These are phyloP conservation scores for Apotomis capreana DNA, from an alignment of 2,888 invertebrate genomes.

Conservation along the genomic window DNA sequence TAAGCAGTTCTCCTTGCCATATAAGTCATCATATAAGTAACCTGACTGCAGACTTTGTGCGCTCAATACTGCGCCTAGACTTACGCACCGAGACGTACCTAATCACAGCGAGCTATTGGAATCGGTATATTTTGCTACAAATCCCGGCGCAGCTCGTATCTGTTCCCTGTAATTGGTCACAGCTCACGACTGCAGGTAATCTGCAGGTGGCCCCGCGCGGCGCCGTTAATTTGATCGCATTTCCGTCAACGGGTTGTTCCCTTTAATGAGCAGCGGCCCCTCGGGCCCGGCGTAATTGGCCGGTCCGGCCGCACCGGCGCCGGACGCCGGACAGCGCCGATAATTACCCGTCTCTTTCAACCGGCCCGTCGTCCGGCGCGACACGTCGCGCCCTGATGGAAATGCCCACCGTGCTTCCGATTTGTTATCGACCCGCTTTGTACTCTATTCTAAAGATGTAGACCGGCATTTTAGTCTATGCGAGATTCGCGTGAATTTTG, in stretches of 20 bases:
- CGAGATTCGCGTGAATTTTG: background rate
- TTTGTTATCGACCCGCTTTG: conserved; percentile 1
- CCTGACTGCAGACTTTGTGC: no score
- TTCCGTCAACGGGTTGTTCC: conserved; percentile 39
- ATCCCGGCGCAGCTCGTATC: conserved; percentile 15
- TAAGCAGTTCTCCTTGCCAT: no score
- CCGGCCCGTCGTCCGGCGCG: conserved; percentile 22
- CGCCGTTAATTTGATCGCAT: conserved; percentile 35
- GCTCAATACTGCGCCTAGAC: background rate
- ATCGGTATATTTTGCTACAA: conserved; percentile 1
- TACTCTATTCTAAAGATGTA: no score
- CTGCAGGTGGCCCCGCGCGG: conserved; percentile 21
- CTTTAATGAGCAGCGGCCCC: conserved; percentile 39
- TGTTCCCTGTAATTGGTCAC: conserved; percentile 33
- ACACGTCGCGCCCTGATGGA: conserved; percentile 19
- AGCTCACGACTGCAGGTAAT: conserved; percentile 31
- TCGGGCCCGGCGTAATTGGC: conserved; percentile 29
- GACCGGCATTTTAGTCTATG: no score
- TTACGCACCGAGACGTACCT: background rate
- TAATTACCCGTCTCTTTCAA: conserved; percentile 38
- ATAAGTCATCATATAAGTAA: no score
- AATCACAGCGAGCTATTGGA: conserved; percentile 12
- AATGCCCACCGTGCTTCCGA: conserved; percentile 20
- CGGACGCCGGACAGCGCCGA: conserved; percentile 37
- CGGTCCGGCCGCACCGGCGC: conserved; percentile 12